Evolutionary conservation across 2,888 invertebrate genomes (phyloP), one percentile per base, ranked within the genome.

Genomic region (Meteorus colon): DNA sequence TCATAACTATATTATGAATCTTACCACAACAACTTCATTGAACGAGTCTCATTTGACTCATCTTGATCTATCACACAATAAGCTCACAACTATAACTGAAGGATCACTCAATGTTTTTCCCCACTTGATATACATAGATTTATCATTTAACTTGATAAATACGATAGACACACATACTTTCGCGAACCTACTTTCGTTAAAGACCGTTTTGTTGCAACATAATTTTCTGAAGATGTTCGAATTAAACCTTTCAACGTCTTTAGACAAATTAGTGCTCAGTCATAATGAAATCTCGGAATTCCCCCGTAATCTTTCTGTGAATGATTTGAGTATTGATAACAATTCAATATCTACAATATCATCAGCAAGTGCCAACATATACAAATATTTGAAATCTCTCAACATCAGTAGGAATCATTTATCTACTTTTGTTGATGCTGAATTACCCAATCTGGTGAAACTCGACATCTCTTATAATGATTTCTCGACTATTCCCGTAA

Each of bases 401-500:
- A 86, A 88, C 76, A 45, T 88, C 14, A 86, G 85, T 73, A 82
- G 83, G 29, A 89, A 89, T 75, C 73, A 16, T 80, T 87, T 92
- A 78, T 90, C 89, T 78, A 88, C 89, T 12, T 85, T 92, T 31
- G 89, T 90, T 68, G 86, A 91, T n/a, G 84, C 89, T 37, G 90
- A 88, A 72, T 83, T 92, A 16, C 85, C 90, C 0, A 90, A 89
- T 62, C 86, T 93, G 0, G 89, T 88, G 81, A 90, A 86, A 55
- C 81, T 93, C 74, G 92, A 93, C 81, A 67, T 92, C 31, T 92
- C 92, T 0, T 90, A 90, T 81, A 93, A 93, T 81, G 81, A 89
- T 10, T 84, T 92, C 27, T 79, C 85, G 0, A 89, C 87, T 73
- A 87, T 93, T 77, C 92, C 93, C 3, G 87, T 90, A 80, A 86